Base-by-base conservation (phyloP, 2,888 invertebrate genomes). In the Cartodere bifasciata region DNA sequence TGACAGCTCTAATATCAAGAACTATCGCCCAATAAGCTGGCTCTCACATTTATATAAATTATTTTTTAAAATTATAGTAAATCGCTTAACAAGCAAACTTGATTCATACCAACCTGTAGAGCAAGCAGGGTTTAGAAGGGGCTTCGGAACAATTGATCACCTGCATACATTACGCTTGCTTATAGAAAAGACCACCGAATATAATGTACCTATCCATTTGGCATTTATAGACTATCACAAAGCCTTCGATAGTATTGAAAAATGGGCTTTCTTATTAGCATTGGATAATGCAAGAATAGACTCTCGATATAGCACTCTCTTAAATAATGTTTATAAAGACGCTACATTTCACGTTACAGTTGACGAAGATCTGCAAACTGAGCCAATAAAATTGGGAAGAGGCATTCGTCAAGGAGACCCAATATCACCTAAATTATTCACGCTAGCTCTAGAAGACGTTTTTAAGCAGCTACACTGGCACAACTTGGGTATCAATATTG, bases 21-120 rank as follows among this genome's bases (percentile, higher is more conserved):
- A 43, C 23, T 43, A 43, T 22, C 16, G 38, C 11, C 39, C 41
- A n/a, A 41, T 44, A 10, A 35, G 38, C 15, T 23, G 43, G 11
- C 21, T 31, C 11, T 31, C 27, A 7, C 31, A 27, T 14, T n/a
- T 31, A 16, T 31, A 31, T 13, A 31, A 31, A 14, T 12, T 31
- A 3, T 27, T 31, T 21, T 27, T 27, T 14, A 27, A 28, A 11
- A 31, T 31, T 3, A 27, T 31, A 5, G 27, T 27, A 4, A 24
- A 31, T 26, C 24, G 31, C n/a, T 13, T 31, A 11, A 26, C 31
- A 6, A 31, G 26, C 16, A 31, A 31, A 28, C 26, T 24, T 10
- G 31, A 31, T 13, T 24, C 4, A 26, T 29, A 29, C 13, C 26
- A 14, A 25, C 33, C 37, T 12, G 36, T 39, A 14, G 40, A 38